Base-by-base conservation (phyloP, 2,797 vertebrate species). In the Alfaro cultratus region DNA sequence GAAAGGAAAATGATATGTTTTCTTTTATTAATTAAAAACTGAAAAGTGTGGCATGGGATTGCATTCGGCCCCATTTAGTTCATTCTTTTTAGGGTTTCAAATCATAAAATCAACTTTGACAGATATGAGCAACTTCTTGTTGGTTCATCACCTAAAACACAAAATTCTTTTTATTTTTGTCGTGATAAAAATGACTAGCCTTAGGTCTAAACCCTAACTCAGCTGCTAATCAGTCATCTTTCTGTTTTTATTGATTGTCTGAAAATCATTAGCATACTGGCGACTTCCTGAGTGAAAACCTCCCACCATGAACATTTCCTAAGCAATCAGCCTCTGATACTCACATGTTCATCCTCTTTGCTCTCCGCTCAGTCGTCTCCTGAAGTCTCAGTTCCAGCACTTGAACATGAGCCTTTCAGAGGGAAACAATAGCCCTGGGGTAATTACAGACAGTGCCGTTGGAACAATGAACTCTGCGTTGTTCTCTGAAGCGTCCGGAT, bases 351-450 rank as follows among this genome's bases (percentile, higher is more conserved):
- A 1, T 15, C 7, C 29, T 5, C 1, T 62, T 34, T 47, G 29
- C 29, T 16, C 5, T 62, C 29, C 29, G 5, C 7, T 62, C 57
- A 62, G 29, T 62, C 7, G 75, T 82, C 80, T 77, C 60, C 73
- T 76, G 68, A 84, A 78, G 74, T 81, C 82, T 87, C 80, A 78
- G 74, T 83, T 89, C 73, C 80, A 46, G 43, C 15, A 29, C 75
- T 77, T 80, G 83, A 88, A 85, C 51, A 67, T 73, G 9, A 81
- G 77, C 88, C 62, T 86, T 91, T 90, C 80, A 86, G 18, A 9
- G 26, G 68, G 70, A 87, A 85, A 94, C 90, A 93, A 92, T 85
- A 75, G 77, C 83, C 7, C 77, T 74, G 16, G 64, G 80, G 88
- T 88, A 94, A 94, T 89, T 87, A 88, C 76, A 88, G 76, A 82